A percentile compares a stretch with the other conserved stretches of the same genome.
Evolutionary conservation across 2,113 vertebrate genomes (phyloP).

Genomic region (Myrmophylax atrothorax): DNA sequence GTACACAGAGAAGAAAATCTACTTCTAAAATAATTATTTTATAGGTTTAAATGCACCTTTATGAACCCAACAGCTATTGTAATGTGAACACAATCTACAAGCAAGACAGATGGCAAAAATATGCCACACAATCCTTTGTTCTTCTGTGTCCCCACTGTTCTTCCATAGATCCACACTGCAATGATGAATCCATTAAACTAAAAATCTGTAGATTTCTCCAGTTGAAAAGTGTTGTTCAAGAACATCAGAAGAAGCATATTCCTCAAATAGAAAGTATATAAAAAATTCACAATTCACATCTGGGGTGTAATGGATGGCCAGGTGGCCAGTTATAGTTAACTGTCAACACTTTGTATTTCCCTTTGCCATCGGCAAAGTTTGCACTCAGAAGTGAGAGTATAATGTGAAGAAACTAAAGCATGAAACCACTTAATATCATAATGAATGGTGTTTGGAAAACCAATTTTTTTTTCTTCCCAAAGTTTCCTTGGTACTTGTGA

Average conservation of each 20-base stretch:
- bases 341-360: slow-evolving; percentile 67
- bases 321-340: slow-evolving; percentile 61
- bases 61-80: not conserved
- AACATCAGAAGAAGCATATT: slow-evolving; percentile 50
- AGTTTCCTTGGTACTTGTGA: not conserved
- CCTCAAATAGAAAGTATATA: slow-evolving; percentile 44
- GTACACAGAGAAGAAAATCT: not conserved
- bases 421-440: slow-evolving; percentile 39
- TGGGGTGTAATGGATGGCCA: slow-evolving; percentile 64
- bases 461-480: not conserved
- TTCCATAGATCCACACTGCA: not conserved
- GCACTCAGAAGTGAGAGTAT: slow-evolving; percentile 63
- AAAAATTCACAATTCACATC: slow-evolving; percentile 62
- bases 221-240: slow-evolving; percentile 25
- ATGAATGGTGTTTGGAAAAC: not conserved
- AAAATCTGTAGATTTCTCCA: slow-evolving; percentile 41
- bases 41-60: not conserved
- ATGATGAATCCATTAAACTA: not conserved
- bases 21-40: not conserved
- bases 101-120: slow-evolving; percentile 27
- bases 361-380: slow-evolving; percentile 68
- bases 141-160: not conserved
- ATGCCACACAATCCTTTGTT: not conserved
- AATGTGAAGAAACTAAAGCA: slow-evolving; percentile 58
- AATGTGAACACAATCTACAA: not conserved